Evolutionary conservation across 1,140 invertebrate species (phyloP).

Genomic region (Drosophila pruinosa): DNA sequence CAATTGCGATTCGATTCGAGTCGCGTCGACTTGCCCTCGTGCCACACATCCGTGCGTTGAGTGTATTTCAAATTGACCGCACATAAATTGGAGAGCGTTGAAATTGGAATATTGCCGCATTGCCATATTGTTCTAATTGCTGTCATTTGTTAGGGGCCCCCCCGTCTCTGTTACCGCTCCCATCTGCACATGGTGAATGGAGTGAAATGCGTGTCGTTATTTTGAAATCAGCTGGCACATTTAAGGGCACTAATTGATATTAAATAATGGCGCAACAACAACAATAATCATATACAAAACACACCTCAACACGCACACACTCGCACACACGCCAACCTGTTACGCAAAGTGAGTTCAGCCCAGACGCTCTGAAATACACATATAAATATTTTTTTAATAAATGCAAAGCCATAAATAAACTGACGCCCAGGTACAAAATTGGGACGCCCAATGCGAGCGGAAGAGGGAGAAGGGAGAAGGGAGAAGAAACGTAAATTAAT

Average conservation of each 20-base stretch:
- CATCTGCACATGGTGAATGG: conserved; percentile 19
- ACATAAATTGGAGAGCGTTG: conserved; percentile 62
- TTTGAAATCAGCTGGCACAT: conserved; percentile 72
- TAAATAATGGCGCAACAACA: conserved; percentile 63
- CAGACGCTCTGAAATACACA: conserved; percentile 3
- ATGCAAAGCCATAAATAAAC: conserved; percentile 79
- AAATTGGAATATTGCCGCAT: conserved; percentile 63
- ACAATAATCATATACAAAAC: conserved; percentile 15
- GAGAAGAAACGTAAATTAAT: conserved; percentile 50
- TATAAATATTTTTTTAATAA: conserved; percentile 66
- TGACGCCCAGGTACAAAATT: conserved; percentile 62
- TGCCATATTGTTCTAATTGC: conserved; percentile 79
- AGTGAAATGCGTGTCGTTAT: conserved; percentile 76
- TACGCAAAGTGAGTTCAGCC: conserved; percentile 44
- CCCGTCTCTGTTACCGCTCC: too few species aligned
- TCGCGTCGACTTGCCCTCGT: conserved; percentile 49
- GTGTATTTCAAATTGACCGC: conserved; percentile 26
- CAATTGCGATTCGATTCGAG: conserved; percentile 17
- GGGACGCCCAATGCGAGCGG: not conserved
- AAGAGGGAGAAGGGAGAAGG: not conserved
- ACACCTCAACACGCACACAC: conserved; percentile 7
- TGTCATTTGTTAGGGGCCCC: conserved; percentile 61
- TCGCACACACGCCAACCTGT: conserved; percentile 55
- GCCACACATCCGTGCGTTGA: conserved; percentile 47
- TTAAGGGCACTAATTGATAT: conserved; percentile 68